phyloP scores from a whole-genome alignment of 2,888 invertebrate species.

The Anorthoa munda region DNA sequence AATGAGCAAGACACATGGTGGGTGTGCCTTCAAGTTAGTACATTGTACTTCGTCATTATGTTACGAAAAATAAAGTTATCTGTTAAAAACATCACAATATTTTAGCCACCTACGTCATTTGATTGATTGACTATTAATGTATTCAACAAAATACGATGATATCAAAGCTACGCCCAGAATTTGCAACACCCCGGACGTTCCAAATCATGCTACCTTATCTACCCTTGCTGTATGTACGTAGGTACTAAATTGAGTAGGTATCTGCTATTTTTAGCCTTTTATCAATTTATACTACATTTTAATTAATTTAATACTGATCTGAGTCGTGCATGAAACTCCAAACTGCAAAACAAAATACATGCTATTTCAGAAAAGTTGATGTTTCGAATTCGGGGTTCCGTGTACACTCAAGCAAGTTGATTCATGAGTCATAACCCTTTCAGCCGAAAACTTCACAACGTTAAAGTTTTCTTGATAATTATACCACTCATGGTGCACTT shows the following conservation, averaged over 20 bases:
- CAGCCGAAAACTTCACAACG: too few species aligned
- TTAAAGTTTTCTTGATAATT: too few species aligned
- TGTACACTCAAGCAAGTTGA: too few species aligned
- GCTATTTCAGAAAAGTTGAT: neutral
- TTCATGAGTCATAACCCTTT: too few species aligned
- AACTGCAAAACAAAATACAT: too few species aligned
- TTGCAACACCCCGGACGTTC: neutral
- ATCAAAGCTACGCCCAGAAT: neutral
- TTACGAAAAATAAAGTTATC: neutral
- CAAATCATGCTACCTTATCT: constrained; percentile 1
- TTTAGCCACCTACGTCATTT: neutral
- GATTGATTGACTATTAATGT: neutral
- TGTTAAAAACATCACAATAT: neutral
- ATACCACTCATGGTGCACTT: too few species aligned
- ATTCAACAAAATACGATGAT: constrained; percentile 2
- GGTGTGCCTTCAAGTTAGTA: neutral
- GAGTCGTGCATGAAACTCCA: neutral
- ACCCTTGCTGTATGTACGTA: neutral
- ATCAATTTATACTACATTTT: neutral
- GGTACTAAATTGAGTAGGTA: neutral
- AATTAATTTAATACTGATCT: neutral
- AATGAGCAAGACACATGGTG: neutral
- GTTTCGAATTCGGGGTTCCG: neutral
- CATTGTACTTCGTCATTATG: neutral
- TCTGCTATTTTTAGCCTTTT: neutral